Conservation (phyloP, 2,888 invertebrate genomes). For the Apamea crenata region DNA sequence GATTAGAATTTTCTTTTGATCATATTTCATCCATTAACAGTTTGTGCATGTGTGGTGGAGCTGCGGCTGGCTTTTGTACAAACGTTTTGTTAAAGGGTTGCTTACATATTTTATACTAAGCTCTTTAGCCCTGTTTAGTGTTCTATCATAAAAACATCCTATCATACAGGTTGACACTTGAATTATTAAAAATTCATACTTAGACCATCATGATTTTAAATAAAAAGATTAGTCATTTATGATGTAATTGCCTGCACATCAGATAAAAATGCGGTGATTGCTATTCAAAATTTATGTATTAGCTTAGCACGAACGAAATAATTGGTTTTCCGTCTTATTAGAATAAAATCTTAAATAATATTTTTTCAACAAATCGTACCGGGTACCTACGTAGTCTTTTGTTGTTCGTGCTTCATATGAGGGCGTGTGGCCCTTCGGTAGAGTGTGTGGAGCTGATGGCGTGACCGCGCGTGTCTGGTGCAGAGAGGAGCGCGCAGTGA, state of each 20-base stretch:
- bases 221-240: conserved; percentile 47
- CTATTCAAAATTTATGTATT: conserved; percentile 33
- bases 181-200: conserved; percentile 7
- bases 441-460: conserved; percentile 76
- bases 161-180: conserved; percentile 31
- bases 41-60: conserved; percentile 77
- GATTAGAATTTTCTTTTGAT: conserved; percentile 64
- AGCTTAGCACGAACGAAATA: conserved; percentile 14
- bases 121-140: conserved; percentile 53
- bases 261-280: conserved; percentile 37
- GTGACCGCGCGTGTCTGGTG: conserved; percentile 83
- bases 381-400: conserved; percentile 14
- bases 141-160: conserved; percentile 42
- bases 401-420: conserved; percentile 28
- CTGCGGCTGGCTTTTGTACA: conserved; percentile 69
- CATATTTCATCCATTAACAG: conserved; percentile 70
- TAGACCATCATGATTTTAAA: conserved; percentile 16
- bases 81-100: conserved; percentile 65
- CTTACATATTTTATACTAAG: conserved; percentile 65
- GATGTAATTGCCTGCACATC: conserved; percentile 38
- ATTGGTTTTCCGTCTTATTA: conserved; percentile 30
- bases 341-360: conserved; percentile 10
- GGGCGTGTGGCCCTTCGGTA: conserved; percentile 60
- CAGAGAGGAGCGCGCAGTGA: conserved; percentile 79
- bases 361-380: conserved; percentile 22